Base-by-base conservation (phyloP, 2,113 vertebrate genomes). In the Chlamydotis undulata region DNA sequence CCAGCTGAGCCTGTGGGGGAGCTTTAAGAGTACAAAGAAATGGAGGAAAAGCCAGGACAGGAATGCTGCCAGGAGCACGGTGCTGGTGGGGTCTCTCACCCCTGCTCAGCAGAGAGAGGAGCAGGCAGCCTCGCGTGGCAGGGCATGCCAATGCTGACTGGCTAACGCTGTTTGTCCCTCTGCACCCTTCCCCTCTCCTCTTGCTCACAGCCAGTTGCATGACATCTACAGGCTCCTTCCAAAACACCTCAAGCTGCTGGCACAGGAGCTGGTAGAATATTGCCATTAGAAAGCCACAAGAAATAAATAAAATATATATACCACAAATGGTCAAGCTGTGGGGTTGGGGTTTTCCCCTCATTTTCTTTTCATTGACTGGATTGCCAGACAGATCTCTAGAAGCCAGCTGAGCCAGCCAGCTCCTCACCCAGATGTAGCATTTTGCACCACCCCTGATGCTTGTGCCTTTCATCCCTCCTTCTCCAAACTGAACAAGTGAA, bases 121-220 rank as follows among this genome's bases (percentile, higher is more conserved):
- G 28, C 47, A 14, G 33, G 25, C 37, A 83, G 57, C 45, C 59
- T 18, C 11, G 9, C 3, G 0, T 5, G 21, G 73, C 6, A 50
- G 49, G 49, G 49, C 35, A 69, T 0, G 1, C 35, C 9, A 2
- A 26, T 3, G 11, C 55, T 31, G 8, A 1, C 43, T 4, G 0
- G 5, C 26, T 6, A 31, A 56, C 1, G 10, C 35, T 9, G 3
- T 70, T 53, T 35, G 31, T 71, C 57, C 69, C 52, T 28, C 28
- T 6, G 33, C 45, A 29, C 29, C 28, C 41, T 41, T 37, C 37
- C 3, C 2, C n/a, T 41, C 76, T 41, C 33, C 25, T 67, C 47
- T 65, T 65, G 9, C 6, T 61, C 64, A 17, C 33, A 28, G 49
- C 52, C 1, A 0, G 33, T 7, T 1, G 2, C 8, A 1, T 10